A percentile compares a stretch with the other conserved stretches of the same genome.
These are phyloP conservation scores for Mythimna pallens DNA, from an alignment of 2,888 invertebrate species.

Conservation along the genomic window DNA sequence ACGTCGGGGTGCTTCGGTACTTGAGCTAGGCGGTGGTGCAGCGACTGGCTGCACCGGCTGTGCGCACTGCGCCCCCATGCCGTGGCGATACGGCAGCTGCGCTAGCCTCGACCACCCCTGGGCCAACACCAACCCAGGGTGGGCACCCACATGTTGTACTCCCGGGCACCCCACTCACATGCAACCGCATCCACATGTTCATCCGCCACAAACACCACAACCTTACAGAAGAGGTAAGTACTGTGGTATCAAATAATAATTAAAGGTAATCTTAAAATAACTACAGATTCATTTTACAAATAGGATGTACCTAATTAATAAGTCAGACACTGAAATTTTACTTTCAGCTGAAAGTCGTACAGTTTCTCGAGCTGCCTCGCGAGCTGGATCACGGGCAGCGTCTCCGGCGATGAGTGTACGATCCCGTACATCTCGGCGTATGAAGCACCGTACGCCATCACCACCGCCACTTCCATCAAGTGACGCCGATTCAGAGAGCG, in stretches of 20 bases:
- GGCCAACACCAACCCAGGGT: slow-evolving; percentile 67
- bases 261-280: background rate
- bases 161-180: slow-evolving; percentile 65
- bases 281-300: background rate
- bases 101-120: slow-evolving; percentile 84
- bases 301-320: background rate
- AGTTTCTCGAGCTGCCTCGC: slow-evolving; percentile 89
- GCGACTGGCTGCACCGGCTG: slow-evolving; percentile 69
- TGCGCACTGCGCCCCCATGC: slow-evolving; percentile 70
- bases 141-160: slow-evolving; percentile 73
- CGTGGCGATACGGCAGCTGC: slow-evolving; percentile 88
- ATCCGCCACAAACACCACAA: slow-evolving; percentile 82
- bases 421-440: slow-evolving; percentile 92
- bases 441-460: slow-evolving; percentile 83
- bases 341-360: slow-evolving; percentile 86
- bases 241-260: background rate
- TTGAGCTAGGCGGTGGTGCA: slow-evolving; percentile 79
- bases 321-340: background rate
- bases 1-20: slow-evolving; percentile 84
- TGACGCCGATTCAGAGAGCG: slow-evolving; percentile 92
- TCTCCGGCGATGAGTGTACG: slow-evolving; percentile 93
- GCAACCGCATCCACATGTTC: slow-evolving; percentile 73
- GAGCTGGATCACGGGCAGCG: slow-evolving; percentile 92
- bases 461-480: slow-evolving; percentile 85
- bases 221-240: slow-evolving; percentile 82